phyloP scores from a whole-genome alignment of 2,888 invertebrate genomes.

The Hermaeophaga mercurialis region DNA sequence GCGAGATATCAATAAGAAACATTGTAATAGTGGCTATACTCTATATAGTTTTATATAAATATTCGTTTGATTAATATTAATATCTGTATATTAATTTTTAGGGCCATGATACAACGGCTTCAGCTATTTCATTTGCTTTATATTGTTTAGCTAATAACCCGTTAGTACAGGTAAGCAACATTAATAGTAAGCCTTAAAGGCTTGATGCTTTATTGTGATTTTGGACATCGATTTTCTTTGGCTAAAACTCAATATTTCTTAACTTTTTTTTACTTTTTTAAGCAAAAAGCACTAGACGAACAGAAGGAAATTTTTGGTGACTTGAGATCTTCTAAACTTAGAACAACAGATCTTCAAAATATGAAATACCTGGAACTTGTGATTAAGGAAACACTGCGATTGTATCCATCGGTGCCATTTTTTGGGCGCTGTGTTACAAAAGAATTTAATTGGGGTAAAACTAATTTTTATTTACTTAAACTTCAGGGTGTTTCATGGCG shows the following conservation, averaged over 20 bases:
- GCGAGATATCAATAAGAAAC: too few species aligned
- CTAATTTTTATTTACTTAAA: background rate
- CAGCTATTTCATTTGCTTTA: slow-evolving; percentile 57
- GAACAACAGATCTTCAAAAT: slow-evolving; percentile 45
- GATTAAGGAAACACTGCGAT: slow-evolving; percentile 48
- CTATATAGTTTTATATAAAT: too few species aligned
- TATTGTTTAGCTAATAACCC: slow-evolving; percentile 57
- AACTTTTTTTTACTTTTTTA: slow-evolving; percentile 20
- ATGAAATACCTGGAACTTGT: slow-evolving; percentile 52
- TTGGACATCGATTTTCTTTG: too few species aligned
- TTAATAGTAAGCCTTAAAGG: too few species aligned
- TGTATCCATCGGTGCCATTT: slow-evolving; percentile 49
- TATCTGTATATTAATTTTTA: too few species aligned
- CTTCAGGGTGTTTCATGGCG: too few species aligned
- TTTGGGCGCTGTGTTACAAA: slow-evolving; percentile 39
- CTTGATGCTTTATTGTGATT: too few species aligned
- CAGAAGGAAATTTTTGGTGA: slow-evolving; percentile 48
- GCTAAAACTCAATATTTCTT: too few species aligned
- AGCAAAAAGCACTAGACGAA: slow-evolving; percentile 52
- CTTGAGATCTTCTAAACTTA: slow-evolving; percentile 37
- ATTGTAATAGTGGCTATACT: too few species aligned
- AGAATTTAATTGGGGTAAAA: slow-evolving; percentile 32
- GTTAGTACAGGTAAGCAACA: slow-evolving; percentile 56
- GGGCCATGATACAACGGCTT: slow-evolving; percentile 61
- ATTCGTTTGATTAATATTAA: too few species aligned